Percentiles rank a stretch among this genome's conserved stretches.
phyloP scores from a whole-genome alignment of 2,113 vertebrate species.

The Antechinus stuartii region DNA sequence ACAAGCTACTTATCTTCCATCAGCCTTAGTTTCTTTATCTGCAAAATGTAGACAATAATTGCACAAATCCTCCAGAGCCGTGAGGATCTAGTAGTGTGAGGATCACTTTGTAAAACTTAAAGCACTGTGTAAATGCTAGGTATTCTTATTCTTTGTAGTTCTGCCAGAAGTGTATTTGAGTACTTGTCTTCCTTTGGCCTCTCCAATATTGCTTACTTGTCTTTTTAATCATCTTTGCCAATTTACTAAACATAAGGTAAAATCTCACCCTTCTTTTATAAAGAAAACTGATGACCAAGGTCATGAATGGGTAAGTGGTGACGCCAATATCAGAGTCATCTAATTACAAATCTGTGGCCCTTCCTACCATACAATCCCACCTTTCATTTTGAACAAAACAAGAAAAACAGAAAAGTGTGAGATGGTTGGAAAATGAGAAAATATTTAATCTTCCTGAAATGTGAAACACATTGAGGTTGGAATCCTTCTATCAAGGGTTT shows the following conservation, averaged over 20 bases:
- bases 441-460: background rate
- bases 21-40: background rate
- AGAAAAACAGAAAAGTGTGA: background rate
- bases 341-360: background rate
- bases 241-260: background rate
- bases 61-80: background rate
- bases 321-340: background rate
- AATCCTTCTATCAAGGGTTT: background rate
- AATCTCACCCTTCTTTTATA: background rate
- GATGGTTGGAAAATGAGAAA: background rate
- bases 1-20: background rate
- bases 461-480: background rate
- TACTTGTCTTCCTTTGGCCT: background rate
- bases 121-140: background rate
- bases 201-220: background rate
- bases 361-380: background rate
- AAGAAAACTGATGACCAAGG: background rate
- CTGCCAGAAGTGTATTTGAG: background rate
- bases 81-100: background rate
- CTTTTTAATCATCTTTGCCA: background rate
- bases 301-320: background rate
- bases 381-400: background rate
- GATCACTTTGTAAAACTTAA: background rate
- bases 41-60: background rate
- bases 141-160: background rate